Conservation (phyloP, 2,113 vertebrate genomes). For the Collichthys lucidus region DNA sequence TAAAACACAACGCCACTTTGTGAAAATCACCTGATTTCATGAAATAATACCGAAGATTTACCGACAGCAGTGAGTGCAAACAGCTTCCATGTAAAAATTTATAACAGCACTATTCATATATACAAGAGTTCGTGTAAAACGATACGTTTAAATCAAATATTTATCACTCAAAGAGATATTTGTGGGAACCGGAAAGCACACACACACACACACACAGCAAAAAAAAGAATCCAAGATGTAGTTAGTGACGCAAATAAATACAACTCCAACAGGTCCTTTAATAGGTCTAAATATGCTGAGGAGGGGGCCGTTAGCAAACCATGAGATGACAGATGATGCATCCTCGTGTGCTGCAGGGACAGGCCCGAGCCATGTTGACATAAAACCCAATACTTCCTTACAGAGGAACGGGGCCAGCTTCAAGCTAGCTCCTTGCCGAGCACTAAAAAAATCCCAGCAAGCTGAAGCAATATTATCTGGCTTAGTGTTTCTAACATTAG, state of each 20-base stretch:
- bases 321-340: constrained; percentile 82
- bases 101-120: constrained; percentile 21
- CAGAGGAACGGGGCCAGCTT: constrained; percentile 77
- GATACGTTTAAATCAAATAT: constrained; percentile 52
- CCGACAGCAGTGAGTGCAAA: constrained; percentile 5
- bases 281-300: constrained; percentile 54
- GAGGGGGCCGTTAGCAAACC: constrained; percentile 64
- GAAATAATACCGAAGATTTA: constrained; percentile 28
- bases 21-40: constrained; percentile 51
- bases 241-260: constrained; percentile 57
- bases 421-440: constrained; percentile 72
- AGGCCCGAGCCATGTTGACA: constrained; percentile 82
- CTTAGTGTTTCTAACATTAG: constrained; percentile 77
- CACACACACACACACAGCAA: too few relatives aligned
- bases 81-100: constrained; percentile 15
- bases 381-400: constrained; percentile 86
- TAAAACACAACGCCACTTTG: constrained; percentile 25
- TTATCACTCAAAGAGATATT: constrained; percentile 39
- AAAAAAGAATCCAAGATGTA: constrained; percentile 11
- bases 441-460: constrained; percentile 71
- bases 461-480: constrained; percentile 78
- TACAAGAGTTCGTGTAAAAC: constrained; percentile 14
- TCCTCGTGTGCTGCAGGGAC: constrained; percentile 80
- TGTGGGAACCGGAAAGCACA: constrained; percentile 15
- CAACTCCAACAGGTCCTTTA: constrained; percentile 61